Percentiles rank a stretch among this genome's conserved stretches.
phyloP scores from a whole-genome alignment of 2,888 invertebrate genomes.

The Trilocha varians region DNA sequence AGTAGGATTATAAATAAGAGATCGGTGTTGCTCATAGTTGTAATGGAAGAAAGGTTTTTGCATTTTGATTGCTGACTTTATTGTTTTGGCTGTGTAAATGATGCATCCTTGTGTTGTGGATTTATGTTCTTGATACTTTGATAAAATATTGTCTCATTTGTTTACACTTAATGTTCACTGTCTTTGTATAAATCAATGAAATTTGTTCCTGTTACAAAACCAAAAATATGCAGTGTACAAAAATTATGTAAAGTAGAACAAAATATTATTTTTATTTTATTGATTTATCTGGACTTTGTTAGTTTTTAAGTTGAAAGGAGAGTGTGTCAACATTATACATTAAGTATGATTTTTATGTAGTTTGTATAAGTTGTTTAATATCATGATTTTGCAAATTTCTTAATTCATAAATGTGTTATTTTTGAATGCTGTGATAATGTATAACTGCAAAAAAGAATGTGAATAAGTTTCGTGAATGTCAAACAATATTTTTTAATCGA shows the following conservation, averaged over 20 bases:
- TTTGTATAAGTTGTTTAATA: background rate
- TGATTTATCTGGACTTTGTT: conserved; percentile 8
- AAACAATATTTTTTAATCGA: background rate
- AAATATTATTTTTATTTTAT: conserved; percentile 24
- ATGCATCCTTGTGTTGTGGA: background rate
- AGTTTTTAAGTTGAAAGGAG: background rate
- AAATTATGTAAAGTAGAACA: conserved; percentile 29
- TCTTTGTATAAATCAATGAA: background rate
- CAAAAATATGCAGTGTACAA: conserved; percentile 32
- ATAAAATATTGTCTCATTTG: background rate
- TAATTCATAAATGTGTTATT: background rate
- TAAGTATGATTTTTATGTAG: background rate
- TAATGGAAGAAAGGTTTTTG: too few species aligned
- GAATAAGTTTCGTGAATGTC: background rate
- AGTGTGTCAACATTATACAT: background rate
- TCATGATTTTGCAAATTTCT: background rate
- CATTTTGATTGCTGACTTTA: too few species aligned
- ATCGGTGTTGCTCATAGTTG: too few species aligned
- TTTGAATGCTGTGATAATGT: background rate
- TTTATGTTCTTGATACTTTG: background rate
- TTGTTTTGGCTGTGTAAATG: background rate
- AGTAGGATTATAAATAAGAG: too few species aligned
- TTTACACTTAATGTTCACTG: background rate
- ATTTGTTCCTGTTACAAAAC: conserved; percentile 36
- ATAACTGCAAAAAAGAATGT: background rate